A percentile compares a stretch with the other conserved stretches of the same genome.
These are phyloP conservation scores for Eolophus roseicapilla DNA, from an alignment of 2,113 vertebrate genomes.

Conservation along the genomic window DNA sequence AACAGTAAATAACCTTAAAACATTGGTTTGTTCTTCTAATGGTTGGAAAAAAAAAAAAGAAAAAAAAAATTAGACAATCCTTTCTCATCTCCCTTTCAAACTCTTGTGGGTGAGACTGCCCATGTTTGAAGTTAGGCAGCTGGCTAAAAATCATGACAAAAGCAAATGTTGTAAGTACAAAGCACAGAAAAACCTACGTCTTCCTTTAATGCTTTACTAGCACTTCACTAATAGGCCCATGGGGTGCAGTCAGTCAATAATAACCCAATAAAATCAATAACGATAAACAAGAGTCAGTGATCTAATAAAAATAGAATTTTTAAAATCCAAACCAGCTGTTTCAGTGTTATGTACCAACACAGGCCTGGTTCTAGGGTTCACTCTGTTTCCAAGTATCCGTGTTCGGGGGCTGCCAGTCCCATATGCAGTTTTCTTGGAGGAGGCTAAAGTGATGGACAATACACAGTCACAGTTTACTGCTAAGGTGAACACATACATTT, in stretches of 20 bases:
- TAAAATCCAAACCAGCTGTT: conserved; percentile 63
- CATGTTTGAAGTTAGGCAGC: background rate
- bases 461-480: background rate
- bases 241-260: conserved; percentile 68
- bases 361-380: background rate
- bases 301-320: conserved; percentile 71
- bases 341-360: conserved; percentile 4
- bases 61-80: background rate
- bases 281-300: conserved; percentile 69
- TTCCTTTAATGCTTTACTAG: conserved; percentile 70
- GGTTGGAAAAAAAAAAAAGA: background rate
- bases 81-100: background rate
- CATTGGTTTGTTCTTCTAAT: background rate
- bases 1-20: background rate
- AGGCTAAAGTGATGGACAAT: background rate
- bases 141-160: conserved; percentile 33
- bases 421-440: background rate
- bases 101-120: conserved; percentile 12
- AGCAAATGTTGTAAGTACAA: conserved; percentile 42
- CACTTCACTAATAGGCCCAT: conserved; percentile 63
- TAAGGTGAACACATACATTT: background rate
- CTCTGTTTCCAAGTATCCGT: fast-evolving
- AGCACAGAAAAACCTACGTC: conserved; percentile 41
- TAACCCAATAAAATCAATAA: conserved; percentile 73
- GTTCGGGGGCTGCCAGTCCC: background rate